Base-by-base conservation (phyloP, 2,888 invertebrate species). In the Endotricha flammealis region DNA sequence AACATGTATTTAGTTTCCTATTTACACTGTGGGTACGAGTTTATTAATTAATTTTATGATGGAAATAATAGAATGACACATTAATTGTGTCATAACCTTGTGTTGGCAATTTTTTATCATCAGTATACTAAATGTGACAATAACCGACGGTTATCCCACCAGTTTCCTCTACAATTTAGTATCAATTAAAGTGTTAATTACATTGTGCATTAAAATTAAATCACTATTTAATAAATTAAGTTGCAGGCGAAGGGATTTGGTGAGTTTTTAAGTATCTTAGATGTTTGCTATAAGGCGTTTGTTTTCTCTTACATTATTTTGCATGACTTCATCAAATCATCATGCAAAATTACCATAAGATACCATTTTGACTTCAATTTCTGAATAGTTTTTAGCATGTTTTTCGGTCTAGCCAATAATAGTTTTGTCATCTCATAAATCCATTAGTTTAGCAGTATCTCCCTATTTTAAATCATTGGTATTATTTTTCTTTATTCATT, bases 71-170 rank as follows among this genome's bases (percentile, higher is more conserved):
- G 42, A 36, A 29, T 33, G 44, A 41, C 41, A 58, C 50, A 56
- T 57, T 54, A 50, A 49, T 52, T 36, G 45, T 56, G 50, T 59
- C 53, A 48, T 57, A 64, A 48, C 66, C 66, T 65, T 67, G 59
- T 64, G 64, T 73, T 69, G 65, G 62, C 56, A 64, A 59, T 58
- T 59, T 63, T 57, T 61, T 57, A 62, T 63, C 64, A 64, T 64
- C 62, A 51, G 39, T 57, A 61, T 59, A 64, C 57, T 64, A 61
- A 50, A 20, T 28, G 27, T 38, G 37, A 41, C 34, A 34, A 27
- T 28, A 34, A 27, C 27, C 13, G 27, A 42, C 50, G 32, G 50
- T 44, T 45, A 56, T 51, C 48, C 53, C 46, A 54, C 50, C 56
- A 69, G 68, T 74, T 60, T 59, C 58, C 62, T 60, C 46, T 35